Base-by-base conservation (phyloP, 2,113 vertebrate genomes). In the Seriola quinqueradiata region DNA sequence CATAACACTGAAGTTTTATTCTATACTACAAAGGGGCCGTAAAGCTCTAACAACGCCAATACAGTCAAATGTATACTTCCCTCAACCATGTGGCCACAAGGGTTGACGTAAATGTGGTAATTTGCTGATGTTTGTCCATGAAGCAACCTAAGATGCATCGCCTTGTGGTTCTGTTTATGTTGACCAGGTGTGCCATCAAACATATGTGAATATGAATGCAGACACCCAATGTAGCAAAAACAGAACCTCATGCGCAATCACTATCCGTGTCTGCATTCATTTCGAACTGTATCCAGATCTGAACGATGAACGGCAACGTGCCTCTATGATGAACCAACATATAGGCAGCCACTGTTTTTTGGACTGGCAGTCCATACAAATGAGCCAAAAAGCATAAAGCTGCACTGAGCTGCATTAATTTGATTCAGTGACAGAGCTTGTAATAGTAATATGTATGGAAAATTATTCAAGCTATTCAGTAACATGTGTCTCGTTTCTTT, bases 401-500 rank as follows among this genome's bases (percentile, higher is more conserved):
- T 54, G 21, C 9, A 54, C 21, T n/a, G 8, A 23, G 52, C 52
- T 9, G 19, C 19, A 23, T 54, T 54, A 54, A 54, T 54, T 54
- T 23, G 21, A 54, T 8, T 54, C 21, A 54, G 21, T 54, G 52
- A 54, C 2, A 23, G 52, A 2, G 57, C 21, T 52, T 0, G 8
- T 61, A 70, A 54, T 19, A 38, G 48, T 32, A 71, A 48, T 8
- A 59, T 5, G 1, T 25, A 12, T 34, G 16, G 40, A 59, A 21
- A 44, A 64, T 21, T 65, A 14, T n/a, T 74, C 40, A 63, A 38
- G 32, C 32, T 76, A 28, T 34, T 72, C 23, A 13, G 32, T 44
- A 46, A 42, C 55, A 52, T 66, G 14, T 44, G 16, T 12, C 54
- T 64, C 6, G 42, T 82, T 82, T 54, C 40, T 73, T 59, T 32